These are phyloP conservation scores for Euphonia xanthogaster DNA, from an alignment of 2,797 vertebrate genomes.

Conservation along the genomic window DNA sequence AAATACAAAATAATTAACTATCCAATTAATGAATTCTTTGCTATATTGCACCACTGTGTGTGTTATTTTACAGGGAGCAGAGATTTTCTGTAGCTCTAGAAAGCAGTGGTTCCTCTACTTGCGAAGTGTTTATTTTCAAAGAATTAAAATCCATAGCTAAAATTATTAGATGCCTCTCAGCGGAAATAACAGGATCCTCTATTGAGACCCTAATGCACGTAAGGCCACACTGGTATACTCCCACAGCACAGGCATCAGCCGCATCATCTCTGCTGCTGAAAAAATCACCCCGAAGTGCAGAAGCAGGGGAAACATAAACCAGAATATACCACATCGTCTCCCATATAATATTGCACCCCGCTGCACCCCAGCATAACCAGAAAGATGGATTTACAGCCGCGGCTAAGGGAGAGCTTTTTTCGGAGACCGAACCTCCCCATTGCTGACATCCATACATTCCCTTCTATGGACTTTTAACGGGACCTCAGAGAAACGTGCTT, in stretches of 20 bases:
- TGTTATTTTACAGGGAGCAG: background rate
- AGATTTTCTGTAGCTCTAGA: background rate
- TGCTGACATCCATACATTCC: background rate
- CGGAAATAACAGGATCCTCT: background rate
- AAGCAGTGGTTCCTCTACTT: background rate
- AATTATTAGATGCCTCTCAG: background rate
- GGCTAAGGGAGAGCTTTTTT: background rate
- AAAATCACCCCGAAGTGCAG: background rate
- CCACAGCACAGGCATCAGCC: background rate
- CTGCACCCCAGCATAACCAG: background rate
- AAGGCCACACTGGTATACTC: background rate
- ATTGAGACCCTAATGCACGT: background rate
- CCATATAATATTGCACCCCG: rapidly evolving
- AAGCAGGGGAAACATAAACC: background rate
- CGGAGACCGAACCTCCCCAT: background rate
- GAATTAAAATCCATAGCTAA: background rate
- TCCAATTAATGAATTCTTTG: background rate
- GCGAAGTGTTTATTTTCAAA: background rate
- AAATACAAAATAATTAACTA: background rate
- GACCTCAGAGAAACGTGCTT: background rate
- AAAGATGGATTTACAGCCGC: background rate
- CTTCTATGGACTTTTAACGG: background rate
- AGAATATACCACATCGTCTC: background rate
- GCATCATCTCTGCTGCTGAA: background rate
- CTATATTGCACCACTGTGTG: background rate